Conservation (phyloP, 2,113 vertebrate species). For the Zosterops borbonicus region DNA sequence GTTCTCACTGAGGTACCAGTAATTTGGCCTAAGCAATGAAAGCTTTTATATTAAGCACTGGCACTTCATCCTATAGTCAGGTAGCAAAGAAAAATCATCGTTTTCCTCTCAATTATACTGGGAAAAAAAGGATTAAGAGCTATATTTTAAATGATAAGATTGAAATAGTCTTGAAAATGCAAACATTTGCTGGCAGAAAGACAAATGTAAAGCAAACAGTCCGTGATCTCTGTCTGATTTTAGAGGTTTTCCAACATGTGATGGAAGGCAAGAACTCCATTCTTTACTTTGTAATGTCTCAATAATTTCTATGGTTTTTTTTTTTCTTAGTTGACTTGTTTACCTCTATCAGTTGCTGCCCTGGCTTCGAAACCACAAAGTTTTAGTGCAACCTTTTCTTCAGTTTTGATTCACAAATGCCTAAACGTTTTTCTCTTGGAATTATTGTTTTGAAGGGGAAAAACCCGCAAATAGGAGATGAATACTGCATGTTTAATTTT, state of each 20-base stretch:
- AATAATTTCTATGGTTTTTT: background rate
- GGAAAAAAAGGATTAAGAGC: background rate
- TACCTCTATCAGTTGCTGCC: background rate
- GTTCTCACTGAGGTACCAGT: background rate
- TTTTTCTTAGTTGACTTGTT: background rate
- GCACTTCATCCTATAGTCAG: background rate
- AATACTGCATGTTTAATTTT: background rate
- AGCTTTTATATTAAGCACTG: background rate
- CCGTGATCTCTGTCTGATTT: background rate
- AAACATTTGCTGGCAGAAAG: conserved; percentile 2
- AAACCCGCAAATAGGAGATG: background rate
- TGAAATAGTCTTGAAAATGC: conserved; percentile 10
- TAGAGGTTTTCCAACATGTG: background rate
- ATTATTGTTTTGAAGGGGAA: background rate
- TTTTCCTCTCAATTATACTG: background rate
- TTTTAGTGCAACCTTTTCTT: background rate
- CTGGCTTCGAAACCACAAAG: background rate
- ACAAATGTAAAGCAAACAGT: background rate
- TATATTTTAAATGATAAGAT: background rate
- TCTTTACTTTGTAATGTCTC: background rate
- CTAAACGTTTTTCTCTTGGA: background rate
- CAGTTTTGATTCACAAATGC: background rate
- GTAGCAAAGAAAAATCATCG: background rate
- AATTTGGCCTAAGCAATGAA: background rate
- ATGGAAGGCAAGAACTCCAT: background rate